Conservation (phyloP, 2,113 vertebrate species). For the Gyps fulvus region DNA sequence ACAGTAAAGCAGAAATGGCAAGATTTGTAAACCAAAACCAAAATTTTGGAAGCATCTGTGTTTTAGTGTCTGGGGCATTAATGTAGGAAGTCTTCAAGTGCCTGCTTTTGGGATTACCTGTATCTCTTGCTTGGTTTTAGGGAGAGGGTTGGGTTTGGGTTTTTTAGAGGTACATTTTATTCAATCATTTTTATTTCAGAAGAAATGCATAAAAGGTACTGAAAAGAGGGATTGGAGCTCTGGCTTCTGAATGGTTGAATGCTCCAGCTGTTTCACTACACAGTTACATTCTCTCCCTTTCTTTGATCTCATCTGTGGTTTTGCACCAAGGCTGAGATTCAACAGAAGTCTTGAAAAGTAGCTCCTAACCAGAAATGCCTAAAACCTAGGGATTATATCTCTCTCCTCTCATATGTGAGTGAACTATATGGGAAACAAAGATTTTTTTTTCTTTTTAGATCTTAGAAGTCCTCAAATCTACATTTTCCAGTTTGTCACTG, state of each 20-base stretch:
- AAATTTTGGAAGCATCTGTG: background rate
- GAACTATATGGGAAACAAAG: background rate
- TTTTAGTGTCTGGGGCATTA: too few relatives aligned
- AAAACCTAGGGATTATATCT: background rate
- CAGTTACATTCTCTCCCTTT: background rate
- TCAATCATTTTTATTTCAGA: background rate
- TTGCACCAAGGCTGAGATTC: background rate
- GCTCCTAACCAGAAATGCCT: background rate
- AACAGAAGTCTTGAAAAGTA: background rate
- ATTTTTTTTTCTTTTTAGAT: background rate
- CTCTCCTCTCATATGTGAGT: background rate
- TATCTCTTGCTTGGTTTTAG: background rate
- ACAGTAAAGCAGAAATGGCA: accelerated
- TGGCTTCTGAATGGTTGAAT: background rate
- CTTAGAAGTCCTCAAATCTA: background rate
- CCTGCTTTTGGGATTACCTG: background rate
- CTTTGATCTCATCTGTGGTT: background rate
- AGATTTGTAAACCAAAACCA: background rate
- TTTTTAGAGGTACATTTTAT: background rate
- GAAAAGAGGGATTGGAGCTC: background rate
- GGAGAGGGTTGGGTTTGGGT: accelerated
- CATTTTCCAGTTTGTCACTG: background rate
- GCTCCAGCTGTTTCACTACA: background rate
- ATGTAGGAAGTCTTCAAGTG: background rate
- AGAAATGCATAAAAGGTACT: background rate